These are phyloP conservation scores for Plectrocnemia conspersa DNA, from an alignment of 1,140 invertebrate species.

Conservation along the genomic window DNA sequence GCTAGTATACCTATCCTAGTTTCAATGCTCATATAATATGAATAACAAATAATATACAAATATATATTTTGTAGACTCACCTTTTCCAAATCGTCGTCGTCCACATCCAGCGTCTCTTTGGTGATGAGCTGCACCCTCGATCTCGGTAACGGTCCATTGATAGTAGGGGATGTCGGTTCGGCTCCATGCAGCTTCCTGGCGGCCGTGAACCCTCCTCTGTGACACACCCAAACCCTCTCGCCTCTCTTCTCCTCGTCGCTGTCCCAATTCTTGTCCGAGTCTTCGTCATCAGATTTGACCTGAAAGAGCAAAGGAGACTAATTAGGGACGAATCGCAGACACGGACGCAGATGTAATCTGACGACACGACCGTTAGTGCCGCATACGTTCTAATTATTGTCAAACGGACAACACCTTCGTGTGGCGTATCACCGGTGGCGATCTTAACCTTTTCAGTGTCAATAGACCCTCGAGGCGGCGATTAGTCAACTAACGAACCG, in stretches of 20 bases:
- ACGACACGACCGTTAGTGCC: no score
- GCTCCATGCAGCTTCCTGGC: slow-evolving; percentile 59
- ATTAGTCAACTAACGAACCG: no score
- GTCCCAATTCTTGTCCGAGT: slow-evolving; percentile 56
- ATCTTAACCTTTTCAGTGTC: no score
- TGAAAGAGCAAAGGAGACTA: slow-evolving; percentile 51
- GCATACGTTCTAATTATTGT: no score
- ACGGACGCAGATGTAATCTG: no score
- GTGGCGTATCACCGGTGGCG: no score
- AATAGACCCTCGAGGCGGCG: no score
- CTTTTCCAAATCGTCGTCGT: slow-evolving; percentile 91
- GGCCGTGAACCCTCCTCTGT: slow-evolving; percentile 82
- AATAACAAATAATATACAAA: not conserved
- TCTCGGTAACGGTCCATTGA: slow-evolving; percentile 50
- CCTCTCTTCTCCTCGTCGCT: slow-evolving; percentile 68
- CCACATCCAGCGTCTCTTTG: slow-evolving; percentile 75
- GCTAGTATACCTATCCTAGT: no score
- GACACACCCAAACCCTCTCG: slow-evolving; percentile 83
- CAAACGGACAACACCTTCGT: no score
- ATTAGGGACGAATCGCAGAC: no score
- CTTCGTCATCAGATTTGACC: slow-evolving; percentile 77
- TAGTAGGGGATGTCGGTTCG: slow-evolving; percentile 38
- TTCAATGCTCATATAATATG: no score
- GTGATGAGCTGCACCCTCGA: slow-evolving; percentile 76
- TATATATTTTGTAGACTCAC: slow-evolving; percentile 40